Evolutionary conservation across 2,888 invertebrate species (phyloP).

Genomic region (Acronicta psi): DNA sequence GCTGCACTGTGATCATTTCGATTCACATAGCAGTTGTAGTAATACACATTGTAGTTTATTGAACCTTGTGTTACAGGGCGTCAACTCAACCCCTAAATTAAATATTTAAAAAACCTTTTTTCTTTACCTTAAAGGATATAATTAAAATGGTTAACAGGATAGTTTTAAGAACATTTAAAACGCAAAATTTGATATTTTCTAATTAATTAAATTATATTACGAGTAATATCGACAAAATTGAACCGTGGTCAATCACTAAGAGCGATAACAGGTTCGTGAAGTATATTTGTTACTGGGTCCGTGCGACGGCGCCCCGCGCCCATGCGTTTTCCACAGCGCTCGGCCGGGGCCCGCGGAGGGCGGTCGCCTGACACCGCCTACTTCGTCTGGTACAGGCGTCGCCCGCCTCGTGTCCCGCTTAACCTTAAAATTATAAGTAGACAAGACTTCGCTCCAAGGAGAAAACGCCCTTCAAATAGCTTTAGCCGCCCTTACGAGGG

Average conservation of each 20-base stretch:
- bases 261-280: conserved; percentile 83
- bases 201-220: conserved; percentile 37
- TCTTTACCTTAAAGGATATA: too few relatives aligned
- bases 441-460: conserved; percentile 69
- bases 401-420: conserved; percentile 86
- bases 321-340: conserved; percentile 82
- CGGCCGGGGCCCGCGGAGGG: conserved; percentile 86
- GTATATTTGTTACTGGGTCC: conserved; percentile 85
- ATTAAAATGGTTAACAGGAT: conserved; percentile 1
- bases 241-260: conserved; percentile 74
- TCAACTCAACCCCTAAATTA: too few relatives aligned
- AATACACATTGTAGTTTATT: too few relatives aligned
- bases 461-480: conserved; percentile 77
- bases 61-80: too few relatives aligned
- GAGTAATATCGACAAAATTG: conserved; percentile 65
- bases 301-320: conserved; percentile 84
- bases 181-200: conserved; percentile 4
- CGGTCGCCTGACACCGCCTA: conserved; percentile 87
- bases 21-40: too few relatives aligned
- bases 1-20: too few relatives aligned
- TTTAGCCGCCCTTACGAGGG: conserved; percentile 56
- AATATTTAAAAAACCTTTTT: too few relatives aligned
- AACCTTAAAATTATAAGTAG: conserved; percentile 77
- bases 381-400: conserved; percentile 88
- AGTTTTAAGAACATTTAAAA: conserved; percentile 9